Evolutionary conservation across 1,140 invertebrate species (phyloP).

Genomic region (Steinernema khuongi): DNA sequence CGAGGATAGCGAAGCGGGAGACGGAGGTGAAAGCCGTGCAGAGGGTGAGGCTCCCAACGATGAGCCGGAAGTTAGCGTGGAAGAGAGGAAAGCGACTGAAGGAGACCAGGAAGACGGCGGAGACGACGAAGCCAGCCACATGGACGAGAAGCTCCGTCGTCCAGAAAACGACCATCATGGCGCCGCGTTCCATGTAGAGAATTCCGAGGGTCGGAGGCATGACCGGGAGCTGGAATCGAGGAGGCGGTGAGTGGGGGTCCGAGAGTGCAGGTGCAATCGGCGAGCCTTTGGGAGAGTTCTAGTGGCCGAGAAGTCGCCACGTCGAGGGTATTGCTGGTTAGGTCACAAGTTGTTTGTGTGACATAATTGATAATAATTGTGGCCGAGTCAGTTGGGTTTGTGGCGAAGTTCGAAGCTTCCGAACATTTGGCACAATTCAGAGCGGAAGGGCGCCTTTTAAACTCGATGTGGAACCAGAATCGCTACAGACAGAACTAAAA

Average conservation of each 20-base stretch:
- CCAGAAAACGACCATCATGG: conserved; percentile 6
- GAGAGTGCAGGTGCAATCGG: not conserved
- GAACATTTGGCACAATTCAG: too few species aligned
- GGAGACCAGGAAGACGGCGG: not conserved
- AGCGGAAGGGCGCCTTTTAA: too few species aligned
- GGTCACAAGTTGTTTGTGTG: not conserved
- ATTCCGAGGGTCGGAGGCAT: not conserved
- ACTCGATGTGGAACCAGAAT: too few species aligned
- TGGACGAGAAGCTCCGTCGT: not conserved
- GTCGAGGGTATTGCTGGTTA: not conserved
- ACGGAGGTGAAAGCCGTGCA: not conserved
- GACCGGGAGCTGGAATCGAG: not conserved
- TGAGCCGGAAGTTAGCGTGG: not conserved
- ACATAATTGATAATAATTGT: too few species aligned
- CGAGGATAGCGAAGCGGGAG: not conserved
- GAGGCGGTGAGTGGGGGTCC: not conserved
- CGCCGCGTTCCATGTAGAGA: not conserved
- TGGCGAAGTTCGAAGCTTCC: too few species aligned
- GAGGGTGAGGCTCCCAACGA: not conserved
- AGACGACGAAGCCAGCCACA: not conserved
- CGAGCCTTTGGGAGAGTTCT: not conserved
- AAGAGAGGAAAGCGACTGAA: not conserved
- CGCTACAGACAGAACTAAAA: too few species aligned
- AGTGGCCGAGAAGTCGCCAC: not conserved
- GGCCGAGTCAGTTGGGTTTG: too few species aligned